A percentile compares a stretch with the other conserved stretches of the same genome.
Conservation (phyloP, 2,797 vertebrate genomes). For the Setipinna tenuifilis region DNA sequence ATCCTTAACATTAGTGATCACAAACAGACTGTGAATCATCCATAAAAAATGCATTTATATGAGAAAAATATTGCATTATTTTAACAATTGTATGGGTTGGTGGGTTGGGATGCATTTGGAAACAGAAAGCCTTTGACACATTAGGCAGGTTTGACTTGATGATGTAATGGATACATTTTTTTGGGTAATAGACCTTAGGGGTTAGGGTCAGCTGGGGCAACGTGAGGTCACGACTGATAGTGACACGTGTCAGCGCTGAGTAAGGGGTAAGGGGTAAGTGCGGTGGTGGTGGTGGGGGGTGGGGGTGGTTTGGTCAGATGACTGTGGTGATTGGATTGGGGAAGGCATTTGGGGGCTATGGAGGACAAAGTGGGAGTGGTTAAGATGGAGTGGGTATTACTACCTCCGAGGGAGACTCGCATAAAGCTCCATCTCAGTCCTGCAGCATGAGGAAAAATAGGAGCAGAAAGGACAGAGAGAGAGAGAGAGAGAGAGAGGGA, state of each 20-base stretch:
- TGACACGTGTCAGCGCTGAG: no score
- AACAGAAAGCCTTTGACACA: neutral
- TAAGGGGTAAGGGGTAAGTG: no score
- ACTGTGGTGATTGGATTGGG: neutral
- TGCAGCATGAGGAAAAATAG: conserved; percentile 71
- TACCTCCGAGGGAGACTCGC: conserved; percentile 86
- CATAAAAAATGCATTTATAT: no score
- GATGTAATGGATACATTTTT: neutral
- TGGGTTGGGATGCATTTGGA: neutral
- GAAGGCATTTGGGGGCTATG: neutral
- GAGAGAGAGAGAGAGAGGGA: conserved; percentile 43
- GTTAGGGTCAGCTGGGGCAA: no score
- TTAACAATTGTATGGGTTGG: neutral
- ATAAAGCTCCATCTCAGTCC: conserved; percentile 87
- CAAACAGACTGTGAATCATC: no score
- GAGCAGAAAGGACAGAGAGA: conserved; percentile 43
- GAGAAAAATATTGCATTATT: no score
- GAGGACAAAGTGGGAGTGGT: neutral
- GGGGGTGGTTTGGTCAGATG: neutral
- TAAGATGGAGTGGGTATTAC: conserved; percentile 68
- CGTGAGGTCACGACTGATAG: no score
- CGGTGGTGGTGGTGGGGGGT: no score
- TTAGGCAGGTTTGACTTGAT: neutral
- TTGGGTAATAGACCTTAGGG: neutral
- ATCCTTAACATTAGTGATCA: no score